phyloP scores from a whole-genome alignment of 1,140 invertebrate species.

The Sminthurides bifidus region DNA sequence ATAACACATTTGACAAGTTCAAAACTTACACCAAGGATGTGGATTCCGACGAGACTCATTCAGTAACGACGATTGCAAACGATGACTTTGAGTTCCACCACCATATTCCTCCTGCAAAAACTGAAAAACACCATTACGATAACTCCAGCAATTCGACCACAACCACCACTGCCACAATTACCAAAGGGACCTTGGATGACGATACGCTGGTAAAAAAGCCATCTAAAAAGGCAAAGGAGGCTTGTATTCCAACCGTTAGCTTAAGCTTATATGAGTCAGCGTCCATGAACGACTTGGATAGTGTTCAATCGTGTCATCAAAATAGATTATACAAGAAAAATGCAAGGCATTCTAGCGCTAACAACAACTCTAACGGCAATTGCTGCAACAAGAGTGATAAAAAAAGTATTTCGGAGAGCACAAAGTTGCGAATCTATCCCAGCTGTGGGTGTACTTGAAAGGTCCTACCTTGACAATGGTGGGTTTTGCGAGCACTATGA shows the following conservation, averaged over 20 bases:
- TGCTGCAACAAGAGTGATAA: neutral
- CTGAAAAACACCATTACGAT: no score
- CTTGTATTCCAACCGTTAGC: neutral
- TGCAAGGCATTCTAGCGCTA: neutral
- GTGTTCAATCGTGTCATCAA: neutral
- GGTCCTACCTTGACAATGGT: constrained; percentile 4
- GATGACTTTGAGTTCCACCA: constrained; percentile 36
- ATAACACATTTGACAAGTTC: constrained; percentile 3
- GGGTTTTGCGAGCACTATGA: constrained; percentile 4
- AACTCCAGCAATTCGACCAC: neutral
- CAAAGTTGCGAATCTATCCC: constrained; percentile 1
- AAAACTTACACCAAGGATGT: constrained; percentile 6
- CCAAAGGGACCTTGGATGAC: neutral
- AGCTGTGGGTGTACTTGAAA: neutral
- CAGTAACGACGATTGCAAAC: constrained; percentile 36
- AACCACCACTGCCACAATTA: neutral
- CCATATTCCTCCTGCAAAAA: constrained; percentile 2
- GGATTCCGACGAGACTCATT: constrained; percentile 12
- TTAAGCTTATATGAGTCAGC: neutral
- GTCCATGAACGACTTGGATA: constrained; percentile 9
- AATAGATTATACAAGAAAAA: constrained; percentile 4
- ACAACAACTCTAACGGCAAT: neutral
- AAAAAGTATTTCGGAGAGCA: neutral
- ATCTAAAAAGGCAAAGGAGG: neutral
- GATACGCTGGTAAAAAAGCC: neutral